Evolutionary conservation across 2,888 invertebrate genomes (phyloP), one percentile per base, ranked within the genome.

Genomic region (Busseola fusca): DNA sequence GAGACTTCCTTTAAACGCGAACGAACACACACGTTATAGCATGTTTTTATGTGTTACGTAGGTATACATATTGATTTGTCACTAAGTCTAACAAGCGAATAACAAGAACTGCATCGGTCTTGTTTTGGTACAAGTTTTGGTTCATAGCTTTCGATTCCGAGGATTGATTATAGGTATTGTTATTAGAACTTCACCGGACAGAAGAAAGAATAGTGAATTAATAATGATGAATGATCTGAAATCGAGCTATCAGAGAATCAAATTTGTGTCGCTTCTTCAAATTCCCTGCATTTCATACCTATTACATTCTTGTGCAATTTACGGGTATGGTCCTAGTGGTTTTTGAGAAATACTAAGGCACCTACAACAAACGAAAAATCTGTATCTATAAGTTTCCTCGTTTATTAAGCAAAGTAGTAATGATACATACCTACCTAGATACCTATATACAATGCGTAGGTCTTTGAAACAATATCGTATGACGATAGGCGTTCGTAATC

Each of bases 401-500:
- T 52, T 30, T 37, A 48, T 12, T 45, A 58, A 7, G 1, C 21
- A 30, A 45, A 21, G 14, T 40, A 58, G 25, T 27, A 30, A 37
- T 7, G n/a, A 65, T 48, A n/a, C 34, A 21, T 42, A 34, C 34
- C 5, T 34, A 34, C 2, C 34, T 4, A 27, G 25, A 10, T 10
- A 18, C 6, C 5, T 42, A 21, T 7, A 21, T 45, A 54, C n/a
- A 18, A 59, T 5, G n/a, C 48, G 30, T 60, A 56, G 6, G 14
- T 64, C 34, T 63, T 52, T 57, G 40, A 64, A 77, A 64, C 12
- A 69, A 37, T 63, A 50, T 59, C 57, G 59, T 60, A 64, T 60
- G 65, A 69, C 56, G 63, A 59, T 59, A 57, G 42, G 16, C 56
- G 58, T 68, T 50, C 34, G 40, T 71, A 71, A 82, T 82, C 50